These are phyloP conservation scores for Enteromius trimaculatus DNA, from an alignment of 2,797 vertebrate species.

Conservation along the genomic window DNA sequence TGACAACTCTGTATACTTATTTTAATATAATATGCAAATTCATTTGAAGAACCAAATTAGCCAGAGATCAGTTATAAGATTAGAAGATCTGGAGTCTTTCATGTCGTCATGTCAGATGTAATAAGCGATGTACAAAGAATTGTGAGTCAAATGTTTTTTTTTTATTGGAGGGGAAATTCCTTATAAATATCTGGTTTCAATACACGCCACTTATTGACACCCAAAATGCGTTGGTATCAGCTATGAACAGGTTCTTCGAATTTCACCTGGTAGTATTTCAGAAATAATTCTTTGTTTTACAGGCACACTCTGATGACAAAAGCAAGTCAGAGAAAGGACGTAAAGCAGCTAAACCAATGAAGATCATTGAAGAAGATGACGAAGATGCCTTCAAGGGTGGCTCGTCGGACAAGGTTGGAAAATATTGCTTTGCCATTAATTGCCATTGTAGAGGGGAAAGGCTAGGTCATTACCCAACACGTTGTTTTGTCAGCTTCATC, in stretches of 20 bases:
- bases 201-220: not conserved
- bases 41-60: no score
- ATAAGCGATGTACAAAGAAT: no score
- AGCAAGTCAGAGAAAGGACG: conserved; percentile 81
- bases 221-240: not conserved
- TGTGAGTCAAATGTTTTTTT: not conserved
- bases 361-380: conserved; percentile 87
- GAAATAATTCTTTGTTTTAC: not conserved
- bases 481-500: conserved; percentile 16
- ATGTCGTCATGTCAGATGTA: no score
- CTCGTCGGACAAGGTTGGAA: conserved; percentile 96
- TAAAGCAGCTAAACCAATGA: conserved; percentile 79
- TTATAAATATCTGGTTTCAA: not conserved
- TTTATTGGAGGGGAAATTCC: not conserved
- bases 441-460: not conserved
- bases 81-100: no score
- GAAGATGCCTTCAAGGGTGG: conserved; percentile 88
- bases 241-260: not conserved
- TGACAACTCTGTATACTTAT: no score
- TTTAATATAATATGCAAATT: no score
- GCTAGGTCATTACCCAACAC: conserved; percentile 4
- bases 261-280: not conserved
- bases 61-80: no score
- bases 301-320: conserved; percentile 82
- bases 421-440: not conserved